These are phyloP conservation scores for Acanthococcus lagerstroemiae DNA, from an alignment of 2,888 invertebrate species.

Conservation along the genomic window DNA sequence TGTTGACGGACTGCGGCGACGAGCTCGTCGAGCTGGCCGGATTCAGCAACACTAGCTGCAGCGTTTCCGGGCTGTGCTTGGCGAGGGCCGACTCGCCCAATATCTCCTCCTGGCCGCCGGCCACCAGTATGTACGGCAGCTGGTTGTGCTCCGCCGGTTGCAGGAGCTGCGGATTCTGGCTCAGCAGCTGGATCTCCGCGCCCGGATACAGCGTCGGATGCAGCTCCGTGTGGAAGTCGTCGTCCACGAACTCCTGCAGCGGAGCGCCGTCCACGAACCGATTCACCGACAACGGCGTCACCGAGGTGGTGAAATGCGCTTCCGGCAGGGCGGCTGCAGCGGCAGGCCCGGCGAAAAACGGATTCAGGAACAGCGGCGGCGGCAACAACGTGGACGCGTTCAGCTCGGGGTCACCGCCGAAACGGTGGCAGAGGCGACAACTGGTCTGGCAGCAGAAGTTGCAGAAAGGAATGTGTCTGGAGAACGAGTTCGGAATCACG, in stretches of 20 bases:
- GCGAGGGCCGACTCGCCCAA: slow-evolving; percentile 2
- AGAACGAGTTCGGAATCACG: slow-evolving; percentile 5
- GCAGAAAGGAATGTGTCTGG: slow-evolving; percentile 8
- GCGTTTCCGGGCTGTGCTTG: slow-evolving; percentile 16
- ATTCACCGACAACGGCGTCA: background rate
- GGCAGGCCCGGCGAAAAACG: slow-evolving; percentile 6
- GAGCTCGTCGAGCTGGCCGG: slow-evolving; percentile 6
- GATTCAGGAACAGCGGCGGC: slow-evolving; percentile 16
- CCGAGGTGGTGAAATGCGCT: background rate
- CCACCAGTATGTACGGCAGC: slow-evolving; percentile 14
- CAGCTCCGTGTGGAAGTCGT: slow-evolving; percentile 5
- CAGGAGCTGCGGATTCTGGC: slow-evolving; percentile 4
- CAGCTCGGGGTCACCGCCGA: background rate
- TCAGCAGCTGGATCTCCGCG: slow-evolving; percentile 15
- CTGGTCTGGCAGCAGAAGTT: slow-evolving; percentile 14
- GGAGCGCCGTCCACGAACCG: background rate
- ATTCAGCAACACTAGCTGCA: slow-evolving; percentile 17
- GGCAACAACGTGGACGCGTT: slow-evolving; percentile 6
- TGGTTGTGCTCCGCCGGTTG: slow-evolving; percentile 5
- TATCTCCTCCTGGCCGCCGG: background rate
- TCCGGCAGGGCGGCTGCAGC: background rate
- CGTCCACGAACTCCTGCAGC: slow-evolving; percentile 5
- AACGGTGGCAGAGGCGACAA: background rate
- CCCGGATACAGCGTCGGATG: slow-evolving; percentile 2
- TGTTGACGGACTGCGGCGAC: slow-evolving; percentile 9